phyloP scores from a whole-genome alignment of 2,113 vertebrate genomes.

The zebrafish (Danio rerio) region GRCz12tu NC_133181.1:25989001-25989500 shows the following conservation, averaged over 20 bases:
- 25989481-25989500: neutral
- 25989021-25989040: constrained; percentile 20
- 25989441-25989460: neutral
- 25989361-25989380: neutral
- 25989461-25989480: constrained; percentile 9
- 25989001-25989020: neutral
- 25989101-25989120: constrained; percentile 68
- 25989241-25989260: constrained; percentile 25
- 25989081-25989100: constrained; percentile 18
- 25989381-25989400: neutral
- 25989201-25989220: constrained; percentile 7
- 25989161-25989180: constrained; percentile 64
- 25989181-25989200: constrained; percentile 65
- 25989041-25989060: neutral
- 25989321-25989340: neutral
- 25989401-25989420: constrained; percentile 4
- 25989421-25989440: constrained; percentile 11
- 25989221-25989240: constrained; percentile 17
- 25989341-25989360: neutral
- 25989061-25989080: constrained; percentile 54
- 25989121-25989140: constrained; percentile 50
- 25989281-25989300: constrained; percentile 8
- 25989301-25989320: neutral
- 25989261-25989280: neutral
- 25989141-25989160: constrained; percentile 41